Evolutionary conservation across 2,113 vertebrate species (phyloP).

Genomic region (Rhadina sibilatrix): DNA sequence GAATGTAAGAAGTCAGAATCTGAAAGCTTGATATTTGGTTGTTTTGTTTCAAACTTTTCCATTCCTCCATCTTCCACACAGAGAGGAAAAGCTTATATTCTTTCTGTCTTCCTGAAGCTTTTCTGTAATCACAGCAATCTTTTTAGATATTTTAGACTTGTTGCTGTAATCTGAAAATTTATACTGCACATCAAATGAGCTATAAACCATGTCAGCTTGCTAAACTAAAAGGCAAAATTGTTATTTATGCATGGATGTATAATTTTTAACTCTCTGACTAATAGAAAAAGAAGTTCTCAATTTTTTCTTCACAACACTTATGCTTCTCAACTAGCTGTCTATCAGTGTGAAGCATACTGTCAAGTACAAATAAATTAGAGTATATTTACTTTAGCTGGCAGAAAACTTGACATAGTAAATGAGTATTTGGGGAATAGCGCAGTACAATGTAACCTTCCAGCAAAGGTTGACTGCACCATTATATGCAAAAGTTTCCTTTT

Average conservation of each 20-base stretch:
- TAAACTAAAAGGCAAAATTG: not conserved
- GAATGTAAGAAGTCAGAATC: not conserved
- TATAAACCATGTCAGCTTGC: not conserved
- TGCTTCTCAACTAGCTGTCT: not conserved
- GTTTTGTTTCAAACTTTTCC: slow-evolving; percentile 3
- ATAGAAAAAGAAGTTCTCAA: not conserved
- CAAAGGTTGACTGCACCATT: not conserved
- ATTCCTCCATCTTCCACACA: not conserved
- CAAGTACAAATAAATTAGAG: slow-evolving; percentile 22
- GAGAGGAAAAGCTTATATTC: not conserved
- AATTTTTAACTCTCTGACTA: not conserved
- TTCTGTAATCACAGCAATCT: not conserved
- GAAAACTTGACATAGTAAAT: not conserved
- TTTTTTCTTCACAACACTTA: not conserved
- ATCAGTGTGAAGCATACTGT: not conserved
- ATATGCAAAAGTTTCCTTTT: not conserved
- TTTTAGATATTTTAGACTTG: not conserved
- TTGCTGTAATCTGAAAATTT: not conserved
- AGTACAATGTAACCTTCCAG: not conserved
- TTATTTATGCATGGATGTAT: not conserved
- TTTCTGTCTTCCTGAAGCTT: not conserved
- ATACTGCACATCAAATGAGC: not conserved
- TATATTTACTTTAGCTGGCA: not conserved
- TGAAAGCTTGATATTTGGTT: not conserved
- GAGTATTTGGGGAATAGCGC: not conserved